A percentile compares a stretch with the other conserved stretches of the same genome.
These are phyloP conservation scores for Cyclopterus lumpus DNA, from an alignment of 2,797 vertebrate species.

Conservation along the genomic window DNA sequence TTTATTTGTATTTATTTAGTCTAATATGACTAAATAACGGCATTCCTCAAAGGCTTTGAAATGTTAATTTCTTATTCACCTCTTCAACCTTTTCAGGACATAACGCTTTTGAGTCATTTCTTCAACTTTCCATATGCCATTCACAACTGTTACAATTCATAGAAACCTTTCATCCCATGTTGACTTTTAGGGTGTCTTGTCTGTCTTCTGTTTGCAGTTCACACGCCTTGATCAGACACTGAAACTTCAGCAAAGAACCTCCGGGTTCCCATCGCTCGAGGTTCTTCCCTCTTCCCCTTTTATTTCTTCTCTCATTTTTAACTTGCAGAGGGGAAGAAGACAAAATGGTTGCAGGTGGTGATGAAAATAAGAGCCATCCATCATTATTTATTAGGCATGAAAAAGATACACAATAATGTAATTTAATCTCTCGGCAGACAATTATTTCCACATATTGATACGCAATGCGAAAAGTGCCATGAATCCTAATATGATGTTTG, in stretches of 20 bases:
- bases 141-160: not conserved
- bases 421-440: constrained; percentile 99
- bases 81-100: not conserved
- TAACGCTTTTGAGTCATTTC: not conserved
- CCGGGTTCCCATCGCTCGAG: constrained; percentile 83
- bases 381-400: constrained; percentile 99
- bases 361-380: constrained; percentile 99
- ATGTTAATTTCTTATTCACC: not conserved
- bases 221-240: constrained; percentile 52
- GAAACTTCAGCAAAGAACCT: constrained; percentile 72
- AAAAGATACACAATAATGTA: constrained; percentile 99
- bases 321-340: constrained; percentile 92
- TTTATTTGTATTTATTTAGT: not conserved
- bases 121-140: not conserved
- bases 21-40: not conserved
- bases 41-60: not conserved
- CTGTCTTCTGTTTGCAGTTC: constrained; percentile 64
- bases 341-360: constrained; percentile 99
- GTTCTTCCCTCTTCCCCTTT: constrained; percentile 87
- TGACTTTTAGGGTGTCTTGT: constrained; percentile 73
- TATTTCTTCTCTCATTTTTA: constrained; percentile 93
- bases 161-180: constrained; percentile 22
- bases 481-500: constrained; percentile 99
- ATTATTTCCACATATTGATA: constrained; percentile 99
- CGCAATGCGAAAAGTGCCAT: constrained; percentile 99